These are phyloP conservation scores for Mythimna vitellina DNA, from an alignment of 2,888 invertebrate species.

Conservation along the genomic window DNA sequence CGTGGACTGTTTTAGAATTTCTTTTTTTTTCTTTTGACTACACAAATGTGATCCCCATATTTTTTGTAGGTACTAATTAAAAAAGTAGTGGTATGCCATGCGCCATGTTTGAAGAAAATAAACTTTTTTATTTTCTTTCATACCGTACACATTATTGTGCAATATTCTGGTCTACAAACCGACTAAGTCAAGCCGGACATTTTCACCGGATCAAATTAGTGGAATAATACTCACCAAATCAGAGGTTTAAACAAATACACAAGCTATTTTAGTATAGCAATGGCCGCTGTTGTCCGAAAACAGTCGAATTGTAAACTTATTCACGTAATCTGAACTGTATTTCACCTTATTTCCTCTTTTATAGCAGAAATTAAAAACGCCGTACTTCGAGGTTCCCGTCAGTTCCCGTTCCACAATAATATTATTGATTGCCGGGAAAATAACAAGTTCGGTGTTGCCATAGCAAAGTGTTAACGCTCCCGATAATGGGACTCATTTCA, in stretches of 20 bases:
- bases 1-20: too few relatives aligned
- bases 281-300: neutral
- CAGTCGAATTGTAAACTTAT: neutral
- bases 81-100: too few relatives aligned
- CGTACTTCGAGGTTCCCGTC: neutral
- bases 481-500: neutral
- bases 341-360: neutral
- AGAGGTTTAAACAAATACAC: neutral
- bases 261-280: neutral
- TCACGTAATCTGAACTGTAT: neutral
- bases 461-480: neutral
- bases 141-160: too few relatives aligned
- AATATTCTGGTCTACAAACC: too few relatives aligned
- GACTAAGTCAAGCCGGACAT: neutral
- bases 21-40: too few relatives aligned
- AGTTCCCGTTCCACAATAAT: slow-evolving; percentile 1
- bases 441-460: slow-evolving; percentile 26
- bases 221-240: slow-evolving; percentile 8
- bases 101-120: too few relatives aligned
- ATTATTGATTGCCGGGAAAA: slow-evolving; percentile 40
- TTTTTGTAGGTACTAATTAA: too few relatives aligned
- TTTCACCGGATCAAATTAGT: neutral
- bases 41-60: too few relatives aligned
- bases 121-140: too few relatives aligned
- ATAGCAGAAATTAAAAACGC: neutral